Evolutionary conservation across 1,140 invertebrate genomes (phyloP).

Genomic region (Hylaeus volcanicus): DNA sequence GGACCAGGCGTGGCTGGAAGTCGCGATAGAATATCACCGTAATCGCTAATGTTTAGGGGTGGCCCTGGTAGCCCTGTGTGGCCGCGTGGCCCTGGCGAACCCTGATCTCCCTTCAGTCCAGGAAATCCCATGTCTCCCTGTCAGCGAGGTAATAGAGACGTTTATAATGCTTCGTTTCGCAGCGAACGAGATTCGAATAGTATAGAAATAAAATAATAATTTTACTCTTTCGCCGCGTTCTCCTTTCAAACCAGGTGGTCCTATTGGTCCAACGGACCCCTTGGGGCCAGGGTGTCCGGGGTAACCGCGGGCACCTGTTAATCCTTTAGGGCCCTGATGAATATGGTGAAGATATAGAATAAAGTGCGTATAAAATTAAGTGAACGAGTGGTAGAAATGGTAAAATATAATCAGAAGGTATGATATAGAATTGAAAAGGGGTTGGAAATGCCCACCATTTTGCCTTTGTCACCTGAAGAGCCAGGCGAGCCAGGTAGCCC

Average conservation of each 20-base stretch:
- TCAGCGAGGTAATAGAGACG: not conserved
- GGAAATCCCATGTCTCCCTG: constrained; percentile 66
- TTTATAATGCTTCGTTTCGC: not conserved
- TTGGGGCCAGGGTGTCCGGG: constrained; percentile 61
- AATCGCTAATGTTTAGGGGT: constrained; percentile 56
- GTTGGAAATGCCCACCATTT: constrained; percentile 44
- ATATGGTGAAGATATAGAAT: not conserved
- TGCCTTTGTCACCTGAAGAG: constrained; percentile 67
- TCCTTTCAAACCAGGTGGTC: constrained; percentile 63
- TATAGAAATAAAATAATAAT: constrained; percentile 6
- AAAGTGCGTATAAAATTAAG: no score
- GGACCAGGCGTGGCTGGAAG: constrained; percentile 53
- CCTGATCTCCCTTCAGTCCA: constrained; percentile 72
- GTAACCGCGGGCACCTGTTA: constrained; percentile 70
- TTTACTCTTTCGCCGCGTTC: constrained; percentile 56
- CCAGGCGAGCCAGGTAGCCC: constrained; percentile 70
- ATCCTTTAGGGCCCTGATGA: constrained; percentile 58
- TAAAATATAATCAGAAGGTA: no score
- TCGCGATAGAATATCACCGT: constrained; percentile 20
- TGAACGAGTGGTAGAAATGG: no score
- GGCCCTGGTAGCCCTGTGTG: constrained; percentile 56
- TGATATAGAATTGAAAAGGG: not conserved
- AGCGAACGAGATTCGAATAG: no score
- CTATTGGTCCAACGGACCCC: constrained; percentile 57
- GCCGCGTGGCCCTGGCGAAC: constrained; percentile 57